Evolutionary conservation across 2,888 invertebrate genomes (phyloP).

Genomic region (Cantharis rustica): DNA sequence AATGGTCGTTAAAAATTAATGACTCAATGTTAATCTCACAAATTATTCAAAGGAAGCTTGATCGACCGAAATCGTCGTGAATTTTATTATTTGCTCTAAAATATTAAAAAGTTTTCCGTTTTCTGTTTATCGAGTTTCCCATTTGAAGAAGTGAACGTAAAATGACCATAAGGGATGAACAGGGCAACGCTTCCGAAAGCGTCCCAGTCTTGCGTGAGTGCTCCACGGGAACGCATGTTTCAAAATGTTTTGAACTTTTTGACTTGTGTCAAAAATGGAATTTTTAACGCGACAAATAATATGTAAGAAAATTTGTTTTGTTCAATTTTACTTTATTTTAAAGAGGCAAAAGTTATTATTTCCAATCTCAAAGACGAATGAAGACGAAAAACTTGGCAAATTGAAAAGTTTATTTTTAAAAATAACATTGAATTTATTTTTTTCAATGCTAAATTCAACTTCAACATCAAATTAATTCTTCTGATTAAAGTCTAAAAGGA

Average conservation of each 20-base stretch:
- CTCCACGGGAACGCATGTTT: constrained; percentile 47
- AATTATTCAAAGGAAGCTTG: background rate
- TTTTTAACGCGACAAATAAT: constrained; percentile 46
- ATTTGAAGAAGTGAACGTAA: background rate
- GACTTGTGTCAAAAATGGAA: constrained; percentile 45
- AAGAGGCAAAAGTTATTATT: background rate
- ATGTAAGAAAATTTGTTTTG: constrained; percentile 46
- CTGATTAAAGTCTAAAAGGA: background rate
- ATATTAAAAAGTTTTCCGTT: background rate
- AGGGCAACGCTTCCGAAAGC: constrained; percentile 21
- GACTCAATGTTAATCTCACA: background rate
- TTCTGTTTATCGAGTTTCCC: background rate
- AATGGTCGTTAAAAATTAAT: background rate
- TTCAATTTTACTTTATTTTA: background rate
- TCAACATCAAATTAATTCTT: background rate
- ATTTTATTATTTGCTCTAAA: background rate
- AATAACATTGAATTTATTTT: background rate
- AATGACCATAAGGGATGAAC: background rate
- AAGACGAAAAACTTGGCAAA: background rate
- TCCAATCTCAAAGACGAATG: no score
- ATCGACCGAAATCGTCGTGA: background rate
- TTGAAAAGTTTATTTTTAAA: background rate
- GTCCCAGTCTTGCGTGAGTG: constrained; percentile 54
- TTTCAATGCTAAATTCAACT: background rate
- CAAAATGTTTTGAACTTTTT: constrained; percentile 52